Percentiles rank a stretch among this genome's conserved stretches.
phyloP scores from a whole-genome alignment of 2,113 vertebrate genomes.

The Oncorhynchus kisutch region DNA sequence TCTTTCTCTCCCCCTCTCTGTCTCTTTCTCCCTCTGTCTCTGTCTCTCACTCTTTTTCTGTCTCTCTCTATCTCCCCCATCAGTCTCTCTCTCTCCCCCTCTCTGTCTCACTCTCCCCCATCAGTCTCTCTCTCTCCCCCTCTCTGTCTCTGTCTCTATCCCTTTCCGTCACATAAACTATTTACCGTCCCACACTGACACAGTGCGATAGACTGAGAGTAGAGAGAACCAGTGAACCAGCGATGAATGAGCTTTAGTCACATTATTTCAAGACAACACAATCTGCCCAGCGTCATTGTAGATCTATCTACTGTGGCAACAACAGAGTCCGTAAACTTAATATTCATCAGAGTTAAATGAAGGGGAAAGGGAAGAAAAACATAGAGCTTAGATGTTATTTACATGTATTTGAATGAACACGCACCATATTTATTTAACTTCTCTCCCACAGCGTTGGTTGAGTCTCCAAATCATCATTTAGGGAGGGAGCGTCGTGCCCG shows the following conservation, averaged over 20 bases:
- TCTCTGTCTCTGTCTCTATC: background rate
- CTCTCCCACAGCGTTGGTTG: constrained; percentile 41
- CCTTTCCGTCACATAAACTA: background rate
- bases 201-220: constrained; percentile 50
- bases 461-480: constrained; percentile 60
- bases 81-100: too few relatives aligned
- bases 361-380: constrained; percentile 60
- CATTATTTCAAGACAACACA: constrained; percentile 65
- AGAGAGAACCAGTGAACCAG: constrained; percentile 31
- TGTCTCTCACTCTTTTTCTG: too few relatives aligned
- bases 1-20: too few relatives aligned
- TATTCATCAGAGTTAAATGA: constrained; percentile 72
- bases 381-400: constrained; percentile 57
- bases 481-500: too few relatives aligned
- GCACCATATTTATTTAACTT: constrained; percentile 70
- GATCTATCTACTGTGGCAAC: constrained; percentile 56
- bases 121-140: too few relatives aligned
- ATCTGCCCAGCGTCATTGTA: constrained; percentile 61
- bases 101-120: too few relatives aligned
- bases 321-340: constrained; percentile 66
- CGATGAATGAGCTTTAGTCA: constrained; percentile 69
- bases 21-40: too few relatives aligned
- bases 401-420: constrained; percentile 65
- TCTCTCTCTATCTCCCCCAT: too few relatives aligned
- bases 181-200: background rate